These are phyloP conservation scores for Drosophila villosipedis DNA, from an alignment of 2,888 invertebrate genomes.

Conservation along the genomic window DNA sequence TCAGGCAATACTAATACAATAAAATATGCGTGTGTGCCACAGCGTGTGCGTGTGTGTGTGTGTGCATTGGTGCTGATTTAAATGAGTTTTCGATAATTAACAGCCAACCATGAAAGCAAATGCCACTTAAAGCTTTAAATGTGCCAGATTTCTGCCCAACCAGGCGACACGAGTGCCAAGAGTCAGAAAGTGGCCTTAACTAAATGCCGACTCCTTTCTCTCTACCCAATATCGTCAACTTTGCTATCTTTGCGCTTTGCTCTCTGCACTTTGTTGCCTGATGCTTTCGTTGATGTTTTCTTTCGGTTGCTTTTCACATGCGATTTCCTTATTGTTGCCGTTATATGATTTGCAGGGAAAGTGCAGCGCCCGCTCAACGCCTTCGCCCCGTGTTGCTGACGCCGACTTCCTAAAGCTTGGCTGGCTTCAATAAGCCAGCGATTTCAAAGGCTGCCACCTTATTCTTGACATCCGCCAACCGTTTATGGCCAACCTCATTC, in stretches of 20 bases:
- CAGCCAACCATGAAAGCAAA: conserved; percentile 35
- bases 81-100: conserved; percentile 59
- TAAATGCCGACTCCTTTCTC: neutral
- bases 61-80: conserved; percentile 37
- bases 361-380: conserved; percentile 38
- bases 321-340: conserved; percentile 76
- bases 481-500: conserved; percentile 41
- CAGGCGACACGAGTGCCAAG: conserved; percentile 1
- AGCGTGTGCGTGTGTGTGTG: conserved; percentile 6
- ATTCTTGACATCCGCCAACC: conserved; percentile 47
- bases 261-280: neutral
- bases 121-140: conserved; percentile 12
- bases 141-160: neutral
- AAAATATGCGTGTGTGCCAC: conserved; percentile 39
- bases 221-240: neutral
- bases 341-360: conserved; percentile 69
- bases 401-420: conserved; percentile 38
- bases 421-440: conserved; percentile 44
- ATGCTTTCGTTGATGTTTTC: conserved; percentile 2
- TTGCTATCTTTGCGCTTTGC: neutral
- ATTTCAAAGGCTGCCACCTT: conserved; percentile 30
- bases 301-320: conserved; percentile 57
- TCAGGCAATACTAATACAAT: conserved; percentile 71
- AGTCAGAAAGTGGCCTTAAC: conserved; percentile 31
- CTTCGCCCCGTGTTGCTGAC: neutral